These are phyloP conservation scores for Crambe crambe DNA, from an alignment of 37 sponge, comb jelly and placozoan species.

Conservation along the genomic window DNA sequence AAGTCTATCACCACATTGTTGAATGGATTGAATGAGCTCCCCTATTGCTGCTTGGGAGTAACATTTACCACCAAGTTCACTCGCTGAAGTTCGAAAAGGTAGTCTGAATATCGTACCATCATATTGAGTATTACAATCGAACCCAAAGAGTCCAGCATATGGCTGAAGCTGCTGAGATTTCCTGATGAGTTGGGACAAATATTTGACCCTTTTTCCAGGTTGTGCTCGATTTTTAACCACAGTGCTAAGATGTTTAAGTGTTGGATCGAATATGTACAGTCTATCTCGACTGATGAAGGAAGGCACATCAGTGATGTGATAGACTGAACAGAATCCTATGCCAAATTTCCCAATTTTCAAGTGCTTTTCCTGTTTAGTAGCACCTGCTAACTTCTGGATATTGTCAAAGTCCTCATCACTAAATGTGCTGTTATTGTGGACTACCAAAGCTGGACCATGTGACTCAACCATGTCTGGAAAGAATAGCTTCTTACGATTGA, in stretches of 20 bases:
- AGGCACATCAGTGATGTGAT: conserved; percentile 78
- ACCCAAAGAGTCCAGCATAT: conserved; percentile 56
- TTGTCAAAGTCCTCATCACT: conserved; percentile 76
- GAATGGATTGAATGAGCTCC: conserved; percentile 14
- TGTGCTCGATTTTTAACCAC: conserved; percentile 30
- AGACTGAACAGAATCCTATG: conserved; percentile 75
- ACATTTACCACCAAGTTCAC: conserved; percentile 51
- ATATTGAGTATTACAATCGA: conserved; percentile 16
- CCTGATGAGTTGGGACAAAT: conserved; percentile 13
- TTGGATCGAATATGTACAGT: conserved; percentile 75
- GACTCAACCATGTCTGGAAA: conserved; percentile 53
- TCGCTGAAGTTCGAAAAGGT: conserved; percentile 48
- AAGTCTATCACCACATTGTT: conserved; percentile 41
- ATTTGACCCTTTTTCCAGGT: conserved; percentile 59
- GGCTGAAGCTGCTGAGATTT: conserved; percentile 51
- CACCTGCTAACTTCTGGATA: conserved; percentile 80
- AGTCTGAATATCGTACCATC: conserved; percentile 62
- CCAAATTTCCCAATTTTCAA: conserved; percentile 76
- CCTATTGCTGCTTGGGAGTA: conserved; percentile 27
- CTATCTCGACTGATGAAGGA: conserved; percentile 58
- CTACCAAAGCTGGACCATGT: conserved; percentile 69
- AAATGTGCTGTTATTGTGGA: conserved; percentile 57
- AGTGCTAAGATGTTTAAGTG: conserved; percentile 33
- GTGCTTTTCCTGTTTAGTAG: conserved; percentile 59
- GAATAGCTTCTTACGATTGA: conserved; percentile 21